Conservation (phyloP, 2,113 vertebrate species). For the Amazona vittata region DNA sequence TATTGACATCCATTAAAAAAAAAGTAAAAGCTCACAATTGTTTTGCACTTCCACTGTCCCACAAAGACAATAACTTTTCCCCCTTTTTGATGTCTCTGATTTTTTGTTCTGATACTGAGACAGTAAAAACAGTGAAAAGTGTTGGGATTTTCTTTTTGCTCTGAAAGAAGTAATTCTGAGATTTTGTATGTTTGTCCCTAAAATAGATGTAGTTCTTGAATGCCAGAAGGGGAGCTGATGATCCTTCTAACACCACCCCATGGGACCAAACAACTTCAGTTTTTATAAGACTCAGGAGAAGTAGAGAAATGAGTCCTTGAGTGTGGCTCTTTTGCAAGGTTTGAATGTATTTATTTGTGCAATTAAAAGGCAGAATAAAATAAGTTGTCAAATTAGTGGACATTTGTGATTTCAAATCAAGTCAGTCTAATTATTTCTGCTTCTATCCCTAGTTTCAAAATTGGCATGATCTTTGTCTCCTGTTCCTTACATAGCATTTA, state of each 20-base stretch:
- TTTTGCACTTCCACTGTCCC: background rate
- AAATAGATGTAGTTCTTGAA: background rate
- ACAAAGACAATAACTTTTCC: background rate
- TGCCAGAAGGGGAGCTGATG: background rate
- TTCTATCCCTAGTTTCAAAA: background rate
- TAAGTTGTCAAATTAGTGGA: background rate
- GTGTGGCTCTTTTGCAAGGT: background rate
- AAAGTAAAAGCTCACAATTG: background rate
- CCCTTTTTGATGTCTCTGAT: background rate
- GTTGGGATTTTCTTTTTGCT: background rate
- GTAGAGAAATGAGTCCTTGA: background rate
- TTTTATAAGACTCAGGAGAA: background rate
- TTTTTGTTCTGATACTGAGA: background rate
- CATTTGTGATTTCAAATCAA: background rate
- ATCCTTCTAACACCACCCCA: background rate
- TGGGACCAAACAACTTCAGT: background rate
- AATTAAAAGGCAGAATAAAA: background rate
- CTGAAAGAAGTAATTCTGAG: background rate
- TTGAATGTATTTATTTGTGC: background rate
- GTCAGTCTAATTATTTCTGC: background rate
- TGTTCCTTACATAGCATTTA: background rate
- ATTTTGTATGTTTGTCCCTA: background rate
- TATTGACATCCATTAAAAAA: background rate
- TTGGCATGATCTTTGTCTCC: background rate
- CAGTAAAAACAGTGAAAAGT: background rate